A percentile compares a stretch with the other conserved stretches of the same genome.
Evolutionary conservation across 2,888 invertebrate species (phyloP).

Genomic region (Drosophila quinaria): DNA sequence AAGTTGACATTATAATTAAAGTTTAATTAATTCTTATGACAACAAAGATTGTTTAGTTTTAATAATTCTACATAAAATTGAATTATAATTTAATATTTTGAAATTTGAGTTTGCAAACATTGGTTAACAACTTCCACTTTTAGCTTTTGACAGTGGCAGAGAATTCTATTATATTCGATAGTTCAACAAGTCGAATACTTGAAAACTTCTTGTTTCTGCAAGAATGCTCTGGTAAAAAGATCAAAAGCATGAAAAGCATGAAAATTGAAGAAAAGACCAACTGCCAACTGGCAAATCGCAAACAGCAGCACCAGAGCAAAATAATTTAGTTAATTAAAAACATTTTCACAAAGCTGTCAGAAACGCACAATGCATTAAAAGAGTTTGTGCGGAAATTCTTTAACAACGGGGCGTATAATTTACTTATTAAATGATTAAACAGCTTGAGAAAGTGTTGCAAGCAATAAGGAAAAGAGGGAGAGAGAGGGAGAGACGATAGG

Average conservation of each 20-base stretch:
- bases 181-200: conserved; percentile 8
- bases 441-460: conserved; percentile 53
- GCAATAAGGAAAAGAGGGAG: neutral
- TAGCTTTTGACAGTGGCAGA: neutral
- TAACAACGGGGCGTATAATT: conserved; percentile 62
- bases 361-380: neutral
- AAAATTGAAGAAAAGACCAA: conserved; percentile 6
- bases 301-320: conserved; percentile 19
- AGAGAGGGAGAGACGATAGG: neutral
- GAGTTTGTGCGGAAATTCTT: conserved; percentile 10
- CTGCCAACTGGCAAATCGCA: conserved; percentile 1
- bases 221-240: conserved; percentile 21
- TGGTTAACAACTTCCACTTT: neutral
- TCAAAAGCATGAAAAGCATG: conserved; percentile 11
- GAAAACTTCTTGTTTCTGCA: conserved; percentile 17
- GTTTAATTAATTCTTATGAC: neutral
- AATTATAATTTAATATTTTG: neutral
- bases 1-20: neutral
- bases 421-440: conserved; percentile 77
- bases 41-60: neutral
- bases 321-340: conserved; percentile 75
- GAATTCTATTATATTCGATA: neutral
- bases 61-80: neutral
- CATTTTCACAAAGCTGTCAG: conserved; percentile 26
- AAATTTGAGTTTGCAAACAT: neutral